A percentile compares a stretch with the other conserved stretches of the same genome.
phyloP scores from a whole-genome alignment of 2,888 invertebrate genomes.

The Polydrusus tereticollis region DNA sequence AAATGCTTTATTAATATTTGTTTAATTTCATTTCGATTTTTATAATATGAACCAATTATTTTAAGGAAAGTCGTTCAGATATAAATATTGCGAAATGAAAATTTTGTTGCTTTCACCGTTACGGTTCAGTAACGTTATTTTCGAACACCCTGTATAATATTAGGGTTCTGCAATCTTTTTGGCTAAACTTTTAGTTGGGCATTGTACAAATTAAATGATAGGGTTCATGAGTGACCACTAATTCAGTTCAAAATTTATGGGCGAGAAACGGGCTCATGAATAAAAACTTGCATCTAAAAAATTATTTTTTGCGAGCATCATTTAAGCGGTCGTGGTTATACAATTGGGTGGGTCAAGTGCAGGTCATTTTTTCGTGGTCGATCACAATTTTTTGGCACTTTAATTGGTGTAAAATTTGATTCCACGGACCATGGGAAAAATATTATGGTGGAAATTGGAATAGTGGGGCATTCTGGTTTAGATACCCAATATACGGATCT shows the following conservation, averaged over 20 bases:
- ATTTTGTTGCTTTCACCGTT: too few species aligned
- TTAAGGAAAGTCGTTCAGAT: too few species aligned
- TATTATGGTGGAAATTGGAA: not conserved
- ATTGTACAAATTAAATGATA: slow-evolving; percentile 22
- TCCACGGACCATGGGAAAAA: not conserved
- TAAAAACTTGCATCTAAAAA: slow-evolving; percentile 23
- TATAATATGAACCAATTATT: too few species aligned
- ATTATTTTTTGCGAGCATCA: not conserved
- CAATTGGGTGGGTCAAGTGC: slow-evolving; percentile 23
- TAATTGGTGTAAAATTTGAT: slow-evolving; percentile 14
- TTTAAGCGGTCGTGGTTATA: slow-evolving; percentile 14
- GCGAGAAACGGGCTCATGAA: slow-evolving; percentile 18
- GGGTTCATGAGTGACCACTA: slow-evolving; percentile 25
- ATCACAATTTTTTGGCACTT: slow-evolving; percentile 18
- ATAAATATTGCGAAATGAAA: too few species aligned
- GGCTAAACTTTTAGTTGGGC: slow-evolving; percentile 3
- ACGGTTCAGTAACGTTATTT: too few species aligned
- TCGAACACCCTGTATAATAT: too few species aligned
- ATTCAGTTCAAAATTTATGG: slow-evolving; percentile 17
- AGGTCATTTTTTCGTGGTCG: slow-evolving; percentile 25
- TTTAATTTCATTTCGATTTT: too few species aligned
- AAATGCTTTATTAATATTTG: too few species aligned
- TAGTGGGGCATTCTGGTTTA: slow-evolving; percentile 1
- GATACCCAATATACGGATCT: not conserved
- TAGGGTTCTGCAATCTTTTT: too few species aligned